A percentile compares a stretch with the other conserved stretches of the same genome.
Evolutionary conservation across 2,797 vertebrate genomes (phyloP).

Genomic region (Kryptolebias ocellatus): DNA sequence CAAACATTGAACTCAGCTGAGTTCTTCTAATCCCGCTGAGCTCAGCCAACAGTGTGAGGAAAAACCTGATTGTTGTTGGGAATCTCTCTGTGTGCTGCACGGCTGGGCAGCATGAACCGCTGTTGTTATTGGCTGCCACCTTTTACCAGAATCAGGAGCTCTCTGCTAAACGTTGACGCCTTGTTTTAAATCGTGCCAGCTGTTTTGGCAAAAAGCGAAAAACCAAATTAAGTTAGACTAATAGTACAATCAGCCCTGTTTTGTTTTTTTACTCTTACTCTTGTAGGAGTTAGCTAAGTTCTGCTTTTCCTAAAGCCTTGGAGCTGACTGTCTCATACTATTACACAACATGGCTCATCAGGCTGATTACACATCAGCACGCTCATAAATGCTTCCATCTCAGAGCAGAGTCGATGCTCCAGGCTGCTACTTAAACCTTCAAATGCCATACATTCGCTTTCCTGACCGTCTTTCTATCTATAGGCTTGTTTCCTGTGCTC

Average conservation of each 20-base stretch:
- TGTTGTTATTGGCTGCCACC: constrained; percentile 13
- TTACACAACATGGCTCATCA: constrained; percentile 61
- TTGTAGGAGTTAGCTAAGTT: constrained; percentile 12
- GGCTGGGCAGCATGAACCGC: constrained; percentile 10
- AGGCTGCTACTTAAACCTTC: constrained; percentile 47
- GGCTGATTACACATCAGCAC: constrained; percentile 64
- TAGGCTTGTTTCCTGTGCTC: constrained; percentile 41
- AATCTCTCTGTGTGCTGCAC: constrained; percentile 12
- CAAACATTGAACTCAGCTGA: constrained; percentile 29
- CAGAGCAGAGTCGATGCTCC: constrained; percentile 31
- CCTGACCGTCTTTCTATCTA: constrained; percentile 44
- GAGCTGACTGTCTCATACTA: constrained; percentile 43
- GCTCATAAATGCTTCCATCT: constrained; percentile 44
- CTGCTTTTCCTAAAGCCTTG: constrained; percentile 24
- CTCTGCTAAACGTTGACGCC: constrained; percentile 12
- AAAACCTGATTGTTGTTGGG: constrained; percentile 22
- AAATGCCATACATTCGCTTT: constrained; percentile 43
- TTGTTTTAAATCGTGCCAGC: constrained; percentile 11
- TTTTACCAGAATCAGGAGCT: constrained; percentile 18
- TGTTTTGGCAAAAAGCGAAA: constrained; percentile 5
- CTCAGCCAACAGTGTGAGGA: constrained; percentile 51
- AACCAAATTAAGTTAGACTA: constrained; percentile 2
- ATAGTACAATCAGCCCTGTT: constrained; percentile 25
- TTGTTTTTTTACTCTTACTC: not conserved
- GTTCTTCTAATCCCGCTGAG: constrained; percentile 50